phyloP scores from a whole-genome alignment of 2,797 vertebrate species.

The Ataeniobius toweri region DNA sequence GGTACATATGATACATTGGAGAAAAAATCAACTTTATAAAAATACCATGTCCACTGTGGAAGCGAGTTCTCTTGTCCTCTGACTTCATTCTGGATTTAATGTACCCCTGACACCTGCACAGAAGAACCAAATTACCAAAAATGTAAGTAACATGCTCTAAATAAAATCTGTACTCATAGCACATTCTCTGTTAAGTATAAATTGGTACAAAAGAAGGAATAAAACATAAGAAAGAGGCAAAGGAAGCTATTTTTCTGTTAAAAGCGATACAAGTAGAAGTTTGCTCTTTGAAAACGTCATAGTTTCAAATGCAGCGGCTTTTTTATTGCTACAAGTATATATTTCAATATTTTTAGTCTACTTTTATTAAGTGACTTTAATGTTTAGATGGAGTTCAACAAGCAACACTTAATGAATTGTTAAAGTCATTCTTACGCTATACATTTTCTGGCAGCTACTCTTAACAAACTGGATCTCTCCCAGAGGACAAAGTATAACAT shows the following conservation, averaged over 20 bases:
- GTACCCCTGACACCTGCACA: constrained; percentile 93
- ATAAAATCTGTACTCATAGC: background rate
- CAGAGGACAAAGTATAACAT: background rate
- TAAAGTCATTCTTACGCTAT: background rate
- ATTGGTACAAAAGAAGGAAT: background rate
- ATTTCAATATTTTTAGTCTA: background rate
- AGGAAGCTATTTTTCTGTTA: background rate
- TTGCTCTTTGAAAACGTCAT: background rate
- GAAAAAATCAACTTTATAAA: background rate
- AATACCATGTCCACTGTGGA: constrained; percentile 93
- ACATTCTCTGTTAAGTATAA: background rate
- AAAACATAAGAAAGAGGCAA: background rate
- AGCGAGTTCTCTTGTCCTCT: constrained; percentile 92
- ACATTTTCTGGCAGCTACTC: background rate
- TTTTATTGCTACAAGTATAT: background rate
- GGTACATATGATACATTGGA: background rate
- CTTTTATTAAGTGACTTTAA: background rate
- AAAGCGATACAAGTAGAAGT: background rate
- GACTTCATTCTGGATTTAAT: constrained; percentile 99
- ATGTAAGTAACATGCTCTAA: constrained; percentile 12
- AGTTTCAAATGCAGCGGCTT: background rate
- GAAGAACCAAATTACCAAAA: constrained; percentile 21
- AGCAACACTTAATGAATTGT: background rate
- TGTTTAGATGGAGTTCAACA: background rate
- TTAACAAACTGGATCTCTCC: background rate